These are phyloP conservation scores for Cladopsammia gracilis DNA, from an alignment of 64 coral and sea anemone genomes.

Conservation along the genomic window DNA sequence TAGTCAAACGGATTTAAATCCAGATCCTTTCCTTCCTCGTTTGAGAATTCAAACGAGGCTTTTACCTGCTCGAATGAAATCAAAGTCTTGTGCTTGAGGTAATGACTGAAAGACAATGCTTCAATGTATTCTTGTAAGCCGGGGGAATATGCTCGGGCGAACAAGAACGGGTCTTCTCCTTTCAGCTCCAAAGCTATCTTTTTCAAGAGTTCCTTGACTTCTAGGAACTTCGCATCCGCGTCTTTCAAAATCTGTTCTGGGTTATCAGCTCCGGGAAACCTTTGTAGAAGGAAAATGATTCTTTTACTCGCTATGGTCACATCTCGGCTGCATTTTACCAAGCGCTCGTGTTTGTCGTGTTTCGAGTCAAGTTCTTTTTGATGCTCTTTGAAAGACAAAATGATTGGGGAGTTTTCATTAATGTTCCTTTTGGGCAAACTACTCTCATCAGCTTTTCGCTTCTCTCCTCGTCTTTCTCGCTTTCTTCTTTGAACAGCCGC, in stretches of 20 bases:
- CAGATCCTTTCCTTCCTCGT: constrained; percentile 11
- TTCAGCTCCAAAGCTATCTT: constrained; percentile 66
- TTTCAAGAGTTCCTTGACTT: constrained; percentile 63
- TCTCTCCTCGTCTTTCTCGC: background rate
- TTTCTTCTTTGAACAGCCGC: background rate
- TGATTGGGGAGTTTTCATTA: constrained; percentile 55
- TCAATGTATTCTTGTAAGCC: constrained; percentile 75
- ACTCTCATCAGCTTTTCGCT: background rate
- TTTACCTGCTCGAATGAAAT: constrained; percentile 83
- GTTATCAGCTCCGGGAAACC: constrained; percentile 32
- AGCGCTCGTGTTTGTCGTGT: constrained; percentile 73
- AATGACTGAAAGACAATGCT: constrained; percentile 65
- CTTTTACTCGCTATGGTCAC: constrained; percentile 72
- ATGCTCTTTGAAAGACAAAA: constrained; percentile 43
- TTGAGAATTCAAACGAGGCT: constrained; percentile 63
- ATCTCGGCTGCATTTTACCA: constrained; percentile 73
- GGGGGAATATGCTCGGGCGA: constrained; percentile 64
- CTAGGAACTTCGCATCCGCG: constrained; percentile 57
- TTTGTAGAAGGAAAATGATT: constrained; percentile 64
- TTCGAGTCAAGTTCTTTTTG: constrained; percentile 58
- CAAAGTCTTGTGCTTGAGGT: constrained; percentile 57
- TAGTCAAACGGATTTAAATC: constrained; percentile 82
- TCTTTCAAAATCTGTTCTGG: constrained; percentile 58
- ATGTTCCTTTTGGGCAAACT: background rate
- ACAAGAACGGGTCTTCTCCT: constrained; percentile 61